Evolutionary conservation across 2,113 vertebrate species (phyloP).

Genomic region (Salvelinus sp.): DNA sequence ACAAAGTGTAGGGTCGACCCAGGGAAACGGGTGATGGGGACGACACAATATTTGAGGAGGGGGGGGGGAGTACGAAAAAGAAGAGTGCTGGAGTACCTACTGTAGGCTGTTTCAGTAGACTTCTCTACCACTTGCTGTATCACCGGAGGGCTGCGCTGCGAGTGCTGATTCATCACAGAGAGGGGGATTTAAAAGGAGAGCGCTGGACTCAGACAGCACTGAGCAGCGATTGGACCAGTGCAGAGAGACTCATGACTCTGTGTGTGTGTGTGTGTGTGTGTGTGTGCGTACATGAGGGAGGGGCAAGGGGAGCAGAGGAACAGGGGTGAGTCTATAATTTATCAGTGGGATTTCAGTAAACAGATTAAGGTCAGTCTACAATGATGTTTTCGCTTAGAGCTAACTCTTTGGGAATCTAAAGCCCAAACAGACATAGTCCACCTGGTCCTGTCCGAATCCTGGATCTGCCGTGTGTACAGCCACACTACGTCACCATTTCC

Average conservation of each 20-base stretch:
- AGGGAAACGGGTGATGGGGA: background rate
- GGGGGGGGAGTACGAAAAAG: background rate
- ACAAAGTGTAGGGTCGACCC: background rate
- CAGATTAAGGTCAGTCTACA: background rate
- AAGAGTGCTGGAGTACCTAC: constrained; percentile 27
- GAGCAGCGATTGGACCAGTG: background rate
- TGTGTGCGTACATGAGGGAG: background rate
- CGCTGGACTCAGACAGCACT: background rate
- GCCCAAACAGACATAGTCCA: background rate
- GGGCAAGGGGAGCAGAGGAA: background rate
- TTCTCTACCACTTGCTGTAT: constrained; percentile 30
- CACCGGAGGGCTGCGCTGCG: background rate
- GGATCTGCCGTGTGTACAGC: background rate
- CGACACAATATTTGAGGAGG: background rate
- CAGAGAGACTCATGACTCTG: background rate
- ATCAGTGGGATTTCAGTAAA: background rate
- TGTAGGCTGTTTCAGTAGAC: constrained; percentile 7
- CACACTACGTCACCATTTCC: background rate
- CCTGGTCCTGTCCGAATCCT: background rate
- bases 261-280: background rate
- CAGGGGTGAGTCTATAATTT: background rate
- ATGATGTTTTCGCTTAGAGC: background rate
- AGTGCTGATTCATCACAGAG: background rate
- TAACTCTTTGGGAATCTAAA: background rate
- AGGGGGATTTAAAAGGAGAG: background rate